These are phyloP conservation scores for Drosophila affinis DNA, from an alignment of 2,888 invertebrate species.

Conservation along the genomic window DNA sequence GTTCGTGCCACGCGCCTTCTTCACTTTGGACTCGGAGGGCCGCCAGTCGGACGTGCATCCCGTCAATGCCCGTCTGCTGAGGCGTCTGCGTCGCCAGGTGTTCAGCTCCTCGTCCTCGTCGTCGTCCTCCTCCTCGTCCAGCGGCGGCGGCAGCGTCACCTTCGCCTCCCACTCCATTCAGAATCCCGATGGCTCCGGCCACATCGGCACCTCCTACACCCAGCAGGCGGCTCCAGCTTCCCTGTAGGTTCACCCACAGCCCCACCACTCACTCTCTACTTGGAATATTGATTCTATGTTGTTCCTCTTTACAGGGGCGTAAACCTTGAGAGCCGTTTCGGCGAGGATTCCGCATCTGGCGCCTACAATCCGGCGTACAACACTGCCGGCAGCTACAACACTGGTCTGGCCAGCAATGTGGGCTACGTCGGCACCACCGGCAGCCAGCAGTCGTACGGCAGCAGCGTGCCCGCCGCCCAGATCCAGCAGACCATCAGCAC, in stretches of 20 bases:
- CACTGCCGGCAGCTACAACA: background rate
- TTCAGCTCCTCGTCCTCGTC: conserved; percentile 62
- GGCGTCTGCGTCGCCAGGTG: conserved; percentile 74
- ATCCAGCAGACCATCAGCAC: conserved; percentile 23
- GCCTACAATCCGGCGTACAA: conserved; percentile 1
- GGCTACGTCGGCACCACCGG: conserved; percentile 1
- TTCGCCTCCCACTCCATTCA: conserved; percentile 37
- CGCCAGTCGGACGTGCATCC: conserved; percentile 77
- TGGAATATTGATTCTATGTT: too few species aligned
- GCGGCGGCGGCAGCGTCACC: conserved; percentile 46
- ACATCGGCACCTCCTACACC: conserved; percentile 17
- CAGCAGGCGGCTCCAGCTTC: conserved; percentile 26
- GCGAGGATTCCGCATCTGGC: conserved; percentile 51
- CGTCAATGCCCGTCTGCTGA: conserved; percentile 76
- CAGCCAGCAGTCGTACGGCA: conserved; percentile 17
- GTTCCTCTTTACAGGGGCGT: background rate
- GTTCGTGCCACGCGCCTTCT: conserved; percentile 80
- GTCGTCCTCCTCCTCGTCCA: conserved; percentile 57
- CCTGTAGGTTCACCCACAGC: conserved; percentile 9
- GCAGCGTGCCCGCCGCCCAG: conserved; percentile 11
- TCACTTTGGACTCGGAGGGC: conserved; percentile 78
- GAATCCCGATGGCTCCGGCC: conserved; percentile 43
- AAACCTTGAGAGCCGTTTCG: conserved; percentile 44
- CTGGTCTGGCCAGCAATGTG: background rate
- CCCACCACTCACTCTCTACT: too few species aligned